These are phyloP conservation scores for Ephialtes manifestator DNA, from an alignment of 2,888 invertebrate genomes.

Conservation along the genomic window DNA sequence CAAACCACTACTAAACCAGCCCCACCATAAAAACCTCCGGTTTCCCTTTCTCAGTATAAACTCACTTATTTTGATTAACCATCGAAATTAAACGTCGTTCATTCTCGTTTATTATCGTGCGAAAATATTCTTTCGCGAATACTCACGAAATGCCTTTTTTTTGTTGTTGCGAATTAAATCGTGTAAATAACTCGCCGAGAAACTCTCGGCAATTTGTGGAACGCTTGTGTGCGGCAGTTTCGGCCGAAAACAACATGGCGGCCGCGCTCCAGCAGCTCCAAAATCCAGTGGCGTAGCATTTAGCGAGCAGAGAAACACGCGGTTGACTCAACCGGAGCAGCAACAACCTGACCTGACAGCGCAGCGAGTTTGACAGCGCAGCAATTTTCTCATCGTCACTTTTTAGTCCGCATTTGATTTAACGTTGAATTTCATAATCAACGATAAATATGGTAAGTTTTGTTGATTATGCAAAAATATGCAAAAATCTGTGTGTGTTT, in stretches of 20 bases:
- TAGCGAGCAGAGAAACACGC: constrained; percentile 20
- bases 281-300: constrained; percentile 28
- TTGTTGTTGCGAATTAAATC: too few relatives aligned
- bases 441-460: constrained; percentile 41
- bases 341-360: constrained; percentile 24
- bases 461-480: not conserved
- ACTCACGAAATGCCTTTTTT: not conserved
- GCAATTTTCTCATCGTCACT: not conserved
- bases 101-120: not conserved
- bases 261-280: not conserved
- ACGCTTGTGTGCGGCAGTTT: not conserved
- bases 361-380: not conserved
- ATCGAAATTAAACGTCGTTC: too few relatives aligned
- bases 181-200: not conserved
- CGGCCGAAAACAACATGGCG: constrained; percentile 23
- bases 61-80: not conserved
- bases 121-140: not conserved
- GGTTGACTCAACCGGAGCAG: not conserved
- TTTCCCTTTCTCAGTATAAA: not conserved
- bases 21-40: constrained; percentile 30
- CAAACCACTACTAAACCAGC: constrained; percentile 46
- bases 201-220: not conserved
- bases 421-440: not conserved
- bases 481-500: too few relatives aligned
- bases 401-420: not conserved